These are phyloP conservation scores for Pica pica DNA, from an alignment of 2,113 vertebrate species.

Conservation along the genomic window DNA sequence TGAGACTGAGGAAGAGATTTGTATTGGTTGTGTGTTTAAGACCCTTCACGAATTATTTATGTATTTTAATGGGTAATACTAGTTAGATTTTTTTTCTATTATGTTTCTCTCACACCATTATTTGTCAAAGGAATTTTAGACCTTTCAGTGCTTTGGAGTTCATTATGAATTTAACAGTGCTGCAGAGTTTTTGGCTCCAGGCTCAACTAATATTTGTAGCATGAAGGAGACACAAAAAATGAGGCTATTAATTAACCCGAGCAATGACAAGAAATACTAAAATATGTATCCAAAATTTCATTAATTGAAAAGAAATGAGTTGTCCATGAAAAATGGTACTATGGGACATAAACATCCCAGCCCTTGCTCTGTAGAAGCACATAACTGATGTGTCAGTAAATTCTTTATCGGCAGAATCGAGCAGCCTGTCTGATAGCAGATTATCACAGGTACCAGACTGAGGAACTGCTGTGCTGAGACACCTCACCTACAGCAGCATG, in stretches of 20 bases:
- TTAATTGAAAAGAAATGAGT: neutral
- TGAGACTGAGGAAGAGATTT: neutral
- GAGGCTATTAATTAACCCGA: neutral
- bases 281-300: neutral
- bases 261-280: neutral
- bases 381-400: too few relatives aligned
- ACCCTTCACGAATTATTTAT: neutral
- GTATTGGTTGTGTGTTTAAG: neutral
- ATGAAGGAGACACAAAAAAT: neutral
- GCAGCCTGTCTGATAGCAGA: neutral
- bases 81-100: neutral
- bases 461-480: neutral
- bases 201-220: neutral
- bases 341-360: neutral
- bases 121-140: neutral
- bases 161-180: neutral
- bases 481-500: neutral
- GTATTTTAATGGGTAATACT: neutral
- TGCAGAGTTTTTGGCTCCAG: neutral
- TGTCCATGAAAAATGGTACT: neutral
- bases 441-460: neutral
- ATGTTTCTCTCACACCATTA: neutral
- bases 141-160: neutral
- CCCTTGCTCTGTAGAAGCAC: neutral
- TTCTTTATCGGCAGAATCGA: neutral